Percentiles rank a stretch among this genome's conserved stretches.
These are phyloP conservation scores for Dynastes tityus DNA, from an alignment of 2,888 invertebrate species.

Conservation along the genomic window DNA sequence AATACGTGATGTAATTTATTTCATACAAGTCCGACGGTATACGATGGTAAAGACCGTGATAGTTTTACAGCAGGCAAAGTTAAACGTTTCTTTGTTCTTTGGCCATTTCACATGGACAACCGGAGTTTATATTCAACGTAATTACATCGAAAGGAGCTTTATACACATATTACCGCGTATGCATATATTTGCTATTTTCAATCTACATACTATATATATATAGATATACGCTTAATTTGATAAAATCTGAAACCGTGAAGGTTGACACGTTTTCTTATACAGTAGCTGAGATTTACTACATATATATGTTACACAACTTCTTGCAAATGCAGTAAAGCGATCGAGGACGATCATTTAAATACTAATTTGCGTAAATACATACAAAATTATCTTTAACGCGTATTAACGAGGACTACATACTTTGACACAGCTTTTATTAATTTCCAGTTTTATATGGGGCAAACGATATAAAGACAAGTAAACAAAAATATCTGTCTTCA, in stretches of 20 bases:
- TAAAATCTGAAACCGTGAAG: conserved; percentile 55
- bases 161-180: conserved; percentile 12
- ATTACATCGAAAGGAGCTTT: conserved; percentile 24
- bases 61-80: conserved; percentile 25
- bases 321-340: conserved; percentile 45
- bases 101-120: background rate
- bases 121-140: conserved; percentile 25
- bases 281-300: conserved; percentile 51
- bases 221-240: conserved; percentile 48
- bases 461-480: background rate
- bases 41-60: conserved; percentile 12
- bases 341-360: conserved; percentile 53
- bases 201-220: conserved; percentile 16
- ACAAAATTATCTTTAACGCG: conserved; percentile 12
- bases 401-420: background rate
- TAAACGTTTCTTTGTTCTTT: conserved; percentile 39
- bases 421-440: background rate
- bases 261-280: conserved; percentile 52
- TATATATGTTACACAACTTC: conserved; percentile 34
- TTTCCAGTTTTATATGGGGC: no score
- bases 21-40: conserved; percentile 27
- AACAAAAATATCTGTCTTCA: background rate
- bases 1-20: conserved; percentile 29
- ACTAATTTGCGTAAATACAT: conserved; percentile 29
- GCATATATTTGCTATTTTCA: conserved; percentile 32